Conservation (phyloP, 2,113 vertebrate genomes). For the Dermatemys mawii region DNA sequence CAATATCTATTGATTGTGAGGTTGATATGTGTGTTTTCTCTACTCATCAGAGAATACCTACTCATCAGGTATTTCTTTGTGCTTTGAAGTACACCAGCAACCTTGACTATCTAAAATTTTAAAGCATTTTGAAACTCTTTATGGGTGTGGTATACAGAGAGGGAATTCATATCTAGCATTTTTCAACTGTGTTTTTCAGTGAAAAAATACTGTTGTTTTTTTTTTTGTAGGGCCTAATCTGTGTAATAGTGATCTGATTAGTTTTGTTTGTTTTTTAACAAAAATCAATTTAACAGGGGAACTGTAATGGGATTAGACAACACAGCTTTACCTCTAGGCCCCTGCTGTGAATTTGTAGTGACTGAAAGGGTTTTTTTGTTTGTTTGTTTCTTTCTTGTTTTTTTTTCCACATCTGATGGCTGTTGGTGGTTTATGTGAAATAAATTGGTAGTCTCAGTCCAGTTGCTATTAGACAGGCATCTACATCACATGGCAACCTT, state of each 20-base stretch:
- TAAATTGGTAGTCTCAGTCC: neutral
- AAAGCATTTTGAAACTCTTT: neutral
- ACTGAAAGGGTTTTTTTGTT: too few relatives aligned
- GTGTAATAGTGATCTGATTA: neutral
- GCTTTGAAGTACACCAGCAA: neutral
- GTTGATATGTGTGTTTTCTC: neutral
- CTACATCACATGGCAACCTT: neutral
- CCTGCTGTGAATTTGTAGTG: neutral
- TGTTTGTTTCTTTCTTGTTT: too few relatives aligned
- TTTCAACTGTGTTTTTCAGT: neutral
- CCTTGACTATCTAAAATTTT: neutral
- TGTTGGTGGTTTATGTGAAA: neutral
- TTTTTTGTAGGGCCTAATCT: neutral
- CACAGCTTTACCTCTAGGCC: neutral
- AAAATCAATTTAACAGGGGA: neutral
- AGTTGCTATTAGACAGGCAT: neutral
- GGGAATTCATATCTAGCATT: neutral
- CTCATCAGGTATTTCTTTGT: neutral
- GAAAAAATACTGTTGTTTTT: neutral
- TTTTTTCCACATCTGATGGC: neutral
- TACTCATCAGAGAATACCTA: too few relatives aligned
- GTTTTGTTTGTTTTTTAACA: neutral
- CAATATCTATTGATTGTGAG: neutral
- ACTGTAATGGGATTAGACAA: neutral
- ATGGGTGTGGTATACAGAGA: neutral